Percentiles rank a stretch among this genome's conserved stretches.
phyloP scores from a whole-genome alignment of 2,797 vertebrate genomes.

The Catostomus latipinnis region DNA sequence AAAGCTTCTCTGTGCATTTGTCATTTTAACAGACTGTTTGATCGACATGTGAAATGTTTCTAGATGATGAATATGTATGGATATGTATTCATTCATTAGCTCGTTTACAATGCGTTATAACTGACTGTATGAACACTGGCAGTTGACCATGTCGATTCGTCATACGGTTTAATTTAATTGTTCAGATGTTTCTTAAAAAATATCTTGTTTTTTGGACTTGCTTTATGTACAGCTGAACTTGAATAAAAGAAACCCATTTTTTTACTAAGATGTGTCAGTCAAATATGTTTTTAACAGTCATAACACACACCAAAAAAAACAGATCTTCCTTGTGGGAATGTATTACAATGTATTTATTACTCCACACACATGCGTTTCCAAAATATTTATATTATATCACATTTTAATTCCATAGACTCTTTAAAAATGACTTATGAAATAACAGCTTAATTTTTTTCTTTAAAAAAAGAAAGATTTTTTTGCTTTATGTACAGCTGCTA shows the following conservation, averaged over 20 bases:
- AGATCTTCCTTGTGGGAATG: background rate
- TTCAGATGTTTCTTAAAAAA: conserved; percentile 82
- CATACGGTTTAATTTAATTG: conserved; percentile 78
- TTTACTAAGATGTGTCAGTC: conserved; percentile 37
- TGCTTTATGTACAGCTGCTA: no score
- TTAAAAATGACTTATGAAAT: no score
- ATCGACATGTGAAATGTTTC: conserved; percentile 57
- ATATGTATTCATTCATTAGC: conserved; percentile 46
- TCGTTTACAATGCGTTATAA: conserved; percentile 44
- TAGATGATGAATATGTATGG: conserved; percentile 52
- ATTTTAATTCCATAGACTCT: conserved; percentile 21
- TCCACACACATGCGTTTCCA: conserved; percentile 37
- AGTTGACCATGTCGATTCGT: conserved; percentile 47
- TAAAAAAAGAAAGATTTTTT: no score
- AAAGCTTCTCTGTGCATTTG: conserved; percentile 43
- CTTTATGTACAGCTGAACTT: conserved; percentile 87
- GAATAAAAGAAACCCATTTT: conserved; percentile 84
- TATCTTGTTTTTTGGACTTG: conserved; percentile 77
- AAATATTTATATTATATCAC: conserved; percentile 25
- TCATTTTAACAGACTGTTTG: conserved; percentile 56
- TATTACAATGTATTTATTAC: conserved; percentile 50
- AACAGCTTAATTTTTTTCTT: no score
- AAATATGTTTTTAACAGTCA: background rate
- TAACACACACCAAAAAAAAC: conserved; percentile 1
- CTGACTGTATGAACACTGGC: conserved; percentile 66